These are phyloP conservation scores for Pollenia amentaria DNA, from an alignment of 2,888 invertebrate species.

Conservation along the genomic window DNA sequence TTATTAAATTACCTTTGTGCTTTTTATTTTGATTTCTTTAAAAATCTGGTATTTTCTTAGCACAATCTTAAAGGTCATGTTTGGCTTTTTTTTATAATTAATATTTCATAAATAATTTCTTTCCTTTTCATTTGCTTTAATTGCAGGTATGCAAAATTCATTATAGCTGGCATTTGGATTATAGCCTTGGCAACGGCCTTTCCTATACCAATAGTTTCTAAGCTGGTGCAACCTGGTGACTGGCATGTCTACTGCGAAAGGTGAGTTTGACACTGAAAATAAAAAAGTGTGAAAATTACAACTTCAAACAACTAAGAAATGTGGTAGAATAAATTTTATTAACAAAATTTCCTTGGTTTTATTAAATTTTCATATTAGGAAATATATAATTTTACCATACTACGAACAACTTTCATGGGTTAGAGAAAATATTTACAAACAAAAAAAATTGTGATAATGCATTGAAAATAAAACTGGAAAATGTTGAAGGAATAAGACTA, in stretches of 20 bases:
- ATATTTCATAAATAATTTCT: slow-evolving; percentile 5
- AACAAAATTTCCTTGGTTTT: too few species aligned
- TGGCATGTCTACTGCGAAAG: slow-evolving; percentile 88
- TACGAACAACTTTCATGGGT: background rate
- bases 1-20: too few species aligned
- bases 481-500: too few species aligned
- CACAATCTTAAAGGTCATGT: background rate
- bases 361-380: too few species aligned
- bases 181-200: slow-evolving; percentile 91
- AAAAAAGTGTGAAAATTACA: background rate
- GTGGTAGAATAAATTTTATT: background rate
- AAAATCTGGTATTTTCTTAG: background rate
- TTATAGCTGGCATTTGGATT: slow-evolving; percentile 83
- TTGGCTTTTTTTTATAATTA: background rate
- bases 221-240: slow-evolving; percentile 87
- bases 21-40: too few species aligned
- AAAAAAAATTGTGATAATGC: too few species aligned
- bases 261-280: slow-evolving; percentile 85
- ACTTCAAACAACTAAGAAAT: background rate
- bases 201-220: slow-evolving; percentile 92
- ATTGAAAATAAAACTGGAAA: too few species aligned
- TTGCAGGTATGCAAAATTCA: slow-evolving; percentile 83
- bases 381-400: background rate
- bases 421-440: too few species aligned
- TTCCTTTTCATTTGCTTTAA: background rate